Evolutionary conservation across 2,797 vertebrate species (phyloP).

Genomic region (Todus mexicanus): DNA sequence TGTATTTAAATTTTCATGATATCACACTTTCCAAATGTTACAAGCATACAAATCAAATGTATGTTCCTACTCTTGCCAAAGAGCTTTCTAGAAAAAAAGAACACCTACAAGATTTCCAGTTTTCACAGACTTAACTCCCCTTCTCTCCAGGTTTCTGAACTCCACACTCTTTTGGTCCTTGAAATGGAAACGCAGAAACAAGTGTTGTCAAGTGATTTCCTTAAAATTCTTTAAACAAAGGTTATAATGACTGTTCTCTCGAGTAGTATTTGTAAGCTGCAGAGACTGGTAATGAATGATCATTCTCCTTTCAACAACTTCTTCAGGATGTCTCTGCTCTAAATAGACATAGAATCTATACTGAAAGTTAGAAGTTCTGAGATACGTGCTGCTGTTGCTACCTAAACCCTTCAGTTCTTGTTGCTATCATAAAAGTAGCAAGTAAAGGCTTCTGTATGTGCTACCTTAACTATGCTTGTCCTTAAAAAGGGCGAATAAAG

Average conservation of each 20-base stretch:
- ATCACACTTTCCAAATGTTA: slow-evolving; percentile 58
- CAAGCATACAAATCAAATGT: slow-evolving; percentile 32
- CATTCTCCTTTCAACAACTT: background rate
- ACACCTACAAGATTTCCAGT: slow-evolving; percentile 4
- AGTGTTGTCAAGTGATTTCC: background rate
- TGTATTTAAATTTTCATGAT: slow-evolving; percentile 56
- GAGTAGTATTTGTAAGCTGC: background rate
- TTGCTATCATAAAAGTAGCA: background rate
- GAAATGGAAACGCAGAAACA: background rate
- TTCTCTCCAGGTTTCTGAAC: background rate
- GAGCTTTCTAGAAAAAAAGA: background rate
- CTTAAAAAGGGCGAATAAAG: background rate
- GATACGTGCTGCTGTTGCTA: background rate
- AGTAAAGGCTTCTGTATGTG: background rate
- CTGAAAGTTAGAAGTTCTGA: background rate
- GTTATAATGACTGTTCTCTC: background rate
- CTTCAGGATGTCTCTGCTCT: background rate
- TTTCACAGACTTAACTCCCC: background rate
- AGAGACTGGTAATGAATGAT: background rate
- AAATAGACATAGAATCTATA: background rate
- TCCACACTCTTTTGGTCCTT: background rate
- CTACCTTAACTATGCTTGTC: background rate
- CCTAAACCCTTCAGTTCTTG: background rate
- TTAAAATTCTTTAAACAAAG: background rate
- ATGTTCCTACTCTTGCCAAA: slow-evolving; percentile 12